Base-by-base conservation (phyloP, 1,140 invertebrate species). In the Halesus radiatus region DNA sequence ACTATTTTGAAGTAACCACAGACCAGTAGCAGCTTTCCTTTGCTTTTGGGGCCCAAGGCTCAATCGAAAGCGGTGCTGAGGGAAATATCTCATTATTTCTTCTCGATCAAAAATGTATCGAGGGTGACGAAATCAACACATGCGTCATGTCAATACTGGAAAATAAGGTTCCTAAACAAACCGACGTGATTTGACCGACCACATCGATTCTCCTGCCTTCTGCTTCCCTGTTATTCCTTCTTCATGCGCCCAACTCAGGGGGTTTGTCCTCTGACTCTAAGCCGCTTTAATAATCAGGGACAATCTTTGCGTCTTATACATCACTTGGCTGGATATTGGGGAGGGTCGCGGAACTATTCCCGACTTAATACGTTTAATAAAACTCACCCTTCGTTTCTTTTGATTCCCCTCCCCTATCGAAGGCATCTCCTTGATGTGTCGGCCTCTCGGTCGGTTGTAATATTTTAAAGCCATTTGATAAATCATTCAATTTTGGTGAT, bases 341-440 rank as follows among this genome's bases (percentile, higher is more conserved):
- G 52, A 83, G 82, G 82, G 82, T 83, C 79, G 81, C 29, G 82
- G 54, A 78, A 64, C 64, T 72, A 79, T 80, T 80, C 64, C 74
- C 20, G 78, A 70, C 82, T 77, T 83, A 83, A 83, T 83, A 79
- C 82, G 73, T 83, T 83, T 83, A 83, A 83, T 83, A 83, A 83
- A 83, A 78, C 76, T 76, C 82, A 79, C 79, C 82, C 79, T 64
- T 79, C 58, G 32, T 56, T 37, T 45, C 50, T 74, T 58, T n/a
- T 75, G 26, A 29, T 54, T 29, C 53, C 53, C 70, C 29, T 20
- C 73, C 79, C 79, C 78, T 64, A 62, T 79, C 54, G 29, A 18
- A 79, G 68, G 22, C 53, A 56, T 70, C 53, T 78, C 72, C 79
- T 78, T 75, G 50, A 80, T 73, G 54, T 79, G 76, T 82, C 78